Evolutionary conservation across 2,888 invertebrate genomes (phyloP), one percentile per base, ranked within the genome.

Genomic region (Pammene fasciana): DNA sequence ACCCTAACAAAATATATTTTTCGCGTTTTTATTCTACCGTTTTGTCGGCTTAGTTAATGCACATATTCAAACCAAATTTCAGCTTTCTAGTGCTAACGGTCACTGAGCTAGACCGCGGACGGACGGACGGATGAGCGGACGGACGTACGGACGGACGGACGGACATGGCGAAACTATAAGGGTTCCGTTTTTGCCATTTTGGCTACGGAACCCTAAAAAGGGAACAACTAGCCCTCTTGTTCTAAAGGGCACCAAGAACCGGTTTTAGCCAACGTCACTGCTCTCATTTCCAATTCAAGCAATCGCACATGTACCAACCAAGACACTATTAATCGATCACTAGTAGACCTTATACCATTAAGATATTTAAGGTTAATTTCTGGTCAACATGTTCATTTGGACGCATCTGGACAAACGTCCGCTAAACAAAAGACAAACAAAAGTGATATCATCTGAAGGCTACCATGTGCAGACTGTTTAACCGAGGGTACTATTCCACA

Each of bases 371-470:
- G 10, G 8, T 16, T 4, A 0, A 38, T 38, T 38, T 38, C 38
- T 38, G 38, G 38, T 38, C 9, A 38, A 9, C 38, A 9, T 48
- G 48, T 14, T 14, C 3, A 16, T 26, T 26, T 13, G 52, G 4
- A 36, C 26, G 26, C 68, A 70, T 70, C 68, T 70, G 68, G 68
- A 10, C 68, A 38, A 38, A 38, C 38, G 38, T 38, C 8, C 57
- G 18, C 11, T 57, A 76, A 78, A 73, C 73, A 75, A 75, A 77
- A 76, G 75, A 75, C 77, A 78, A 78, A 26, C 71, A 73, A 26
- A 50, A 55, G 70, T 79, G 78, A 80, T 77, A 78, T 79, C 80
- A 79, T 76, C 76, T 2, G 72, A 75, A 70, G 70, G 71, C 54
- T 66, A 52, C 76, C 76, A 75, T 75, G 73, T 75, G 76, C 72